Conservation (phyloP, 2,888 invertebrate species). For the Ochropacha duplaris region DNA sequence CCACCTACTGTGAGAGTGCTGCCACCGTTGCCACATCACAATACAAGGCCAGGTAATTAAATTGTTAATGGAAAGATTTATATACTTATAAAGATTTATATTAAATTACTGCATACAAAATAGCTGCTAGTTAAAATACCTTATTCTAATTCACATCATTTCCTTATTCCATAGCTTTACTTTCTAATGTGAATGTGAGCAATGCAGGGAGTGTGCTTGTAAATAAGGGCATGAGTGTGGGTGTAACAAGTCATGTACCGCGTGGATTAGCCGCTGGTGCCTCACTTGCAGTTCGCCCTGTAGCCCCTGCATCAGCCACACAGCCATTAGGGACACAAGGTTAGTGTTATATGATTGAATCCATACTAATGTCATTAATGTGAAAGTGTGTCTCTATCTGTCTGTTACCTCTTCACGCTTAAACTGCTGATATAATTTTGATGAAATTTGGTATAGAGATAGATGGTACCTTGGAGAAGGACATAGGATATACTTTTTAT, state of each 20-base stretch:
- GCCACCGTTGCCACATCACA: slow-evolving; percentile 69
- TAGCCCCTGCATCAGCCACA: slow-evolving; percentile 75
- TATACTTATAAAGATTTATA: too few relatives aligned
- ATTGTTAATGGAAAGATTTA: background rate
- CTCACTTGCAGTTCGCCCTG: slow-evolving; percentile 87
- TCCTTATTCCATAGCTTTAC: slow-evolving; percentile 38
- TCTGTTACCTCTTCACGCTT: too few relatives aligned
- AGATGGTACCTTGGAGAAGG: too few relatives aligned
- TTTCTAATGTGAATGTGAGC: slow-evolving; percentile 65
- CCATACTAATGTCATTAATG: too few relatives aligned
- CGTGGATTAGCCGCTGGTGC: slow-evolving; percentile 89
- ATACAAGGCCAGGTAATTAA: slow-evolving; percentile 65
- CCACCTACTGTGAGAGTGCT: slow-evolving; percentile 72
- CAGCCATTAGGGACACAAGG: slow-evolving; percentile 51
- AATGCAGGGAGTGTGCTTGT: slow-evolving; percentile 63
- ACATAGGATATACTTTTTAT: too few relatives aligned
- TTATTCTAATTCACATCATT: background rate
- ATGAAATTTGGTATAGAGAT: too few relatives aligned
- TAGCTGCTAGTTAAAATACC: background rate
- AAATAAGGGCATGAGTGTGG: slow-evolving; percentile 53
- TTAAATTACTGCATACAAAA: slow-evolving; percentile 1
- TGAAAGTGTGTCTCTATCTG: too few relatives aligned
- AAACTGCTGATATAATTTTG: too few relatives aligned
- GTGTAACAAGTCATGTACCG: slow-evolving; percentile 70
- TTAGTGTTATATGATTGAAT: slow-evolving; percentile 14